A percentile compares a stretch with the other conserved stretches of the same genome.
phyloP scores from a whole-genome alignment of 1,140 invertebrate genomes.

The Hyles vespertilio region DNA sequence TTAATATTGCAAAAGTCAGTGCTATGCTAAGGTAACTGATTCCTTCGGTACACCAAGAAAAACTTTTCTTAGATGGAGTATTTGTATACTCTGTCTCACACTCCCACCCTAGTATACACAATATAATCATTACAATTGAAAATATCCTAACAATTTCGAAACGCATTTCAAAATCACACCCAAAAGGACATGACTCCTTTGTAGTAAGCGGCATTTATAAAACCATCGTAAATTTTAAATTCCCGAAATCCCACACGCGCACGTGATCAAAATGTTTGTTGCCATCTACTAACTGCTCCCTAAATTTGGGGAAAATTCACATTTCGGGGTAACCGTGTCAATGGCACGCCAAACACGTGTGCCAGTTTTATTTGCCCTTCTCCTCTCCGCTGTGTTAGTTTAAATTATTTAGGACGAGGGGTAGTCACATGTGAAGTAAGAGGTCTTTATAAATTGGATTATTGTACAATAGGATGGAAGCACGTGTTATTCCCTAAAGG shows the following conservation, averaged over 20 bases:
- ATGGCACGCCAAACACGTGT: slow-evolving; percentile 24
- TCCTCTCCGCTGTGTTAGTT: background rate
- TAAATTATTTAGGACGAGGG: too few species aligned
- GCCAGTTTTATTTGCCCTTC: slow-evolving; percentile 20
- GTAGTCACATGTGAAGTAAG: background rate
- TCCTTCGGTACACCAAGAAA: too few species aligned
- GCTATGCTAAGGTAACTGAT: too few species aligned
- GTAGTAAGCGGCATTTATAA: slow-evolving; percentile 1
- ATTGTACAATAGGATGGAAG: slow-evolving; percentile 22
- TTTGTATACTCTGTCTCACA: too few species aligned
- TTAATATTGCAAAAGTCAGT: too few species aligned
- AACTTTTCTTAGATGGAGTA: too few species aligned
- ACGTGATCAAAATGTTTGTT: slow-evolving; percentile 37
- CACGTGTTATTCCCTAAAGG: slow-evolving; percentile 31
- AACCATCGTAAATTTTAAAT: slow-evolving; percentile 10
- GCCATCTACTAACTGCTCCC: slow-evolving; percentile 37
- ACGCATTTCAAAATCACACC: too few species aligned
- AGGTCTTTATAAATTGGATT: slow-evolving; percentile 22
- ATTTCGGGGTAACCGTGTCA: slow-evolving; percentile 43
- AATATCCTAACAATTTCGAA: too few species aligned
- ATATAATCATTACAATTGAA: too few species aligned
- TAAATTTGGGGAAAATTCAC: slow-evolving; percentile 24
- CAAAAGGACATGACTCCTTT: background rate
- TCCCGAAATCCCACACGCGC: slow-evolving; percentile 33
- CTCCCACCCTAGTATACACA: too few species aligned